Base-by-base conservation (phyloP, 2,797 vertebrate genomes). In the Trichosurus vulpecula region DNA sequence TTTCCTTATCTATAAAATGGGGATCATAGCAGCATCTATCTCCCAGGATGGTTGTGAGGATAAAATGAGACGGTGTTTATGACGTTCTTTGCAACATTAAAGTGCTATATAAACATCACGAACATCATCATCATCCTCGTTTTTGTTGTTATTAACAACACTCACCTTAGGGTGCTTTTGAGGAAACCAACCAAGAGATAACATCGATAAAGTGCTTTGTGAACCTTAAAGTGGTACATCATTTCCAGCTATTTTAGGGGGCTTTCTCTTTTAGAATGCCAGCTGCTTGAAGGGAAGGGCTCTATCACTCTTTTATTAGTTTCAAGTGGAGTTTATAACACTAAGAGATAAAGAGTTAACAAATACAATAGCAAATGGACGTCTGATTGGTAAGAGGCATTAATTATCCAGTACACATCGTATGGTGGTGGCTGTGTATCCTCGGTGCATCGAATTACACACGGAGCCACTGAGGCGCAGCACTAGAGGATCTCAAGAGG, bases 301-400 rank as follows among this genome's bases (percentile, higher is more conserved):
- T 58, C 19, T 31, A 27, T 56, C 55, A 56, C 1, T 54, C 55
- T 56, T 25, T 22, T 56, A 99, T 99, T 99, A 99, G 98, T 99
- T 99, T 99, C 99, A 99, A 99, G 99, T 99, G 99, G 99, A 99
- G 99, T 99, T 99, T 99, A 99, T 99, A 99, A 99, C 99, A 99
- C 99, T 99, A 99, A 99, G 99, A 99, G 99, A 99, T 99, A 99
- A 99, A 99, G 99, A 99, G 99, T 98, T 99, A 99, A 99, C 98
- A 99, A 99, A 99, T 99, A 99, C 99, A 99, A 98, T 99, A 99
- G 99, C 99, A 99, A 99, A 99, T 98, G 99, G 99, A 99, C 99
- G 99, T 99, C 99, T 99, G 99, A 99, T 99, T 99, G 98, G 99
- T 99, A 99, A 99, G 99, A 99, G 99, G 99, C 99, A 99, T 99